Conservation (phyloP, 2,797 vertebrate genomes). For the Sylvia borin region DNA sequence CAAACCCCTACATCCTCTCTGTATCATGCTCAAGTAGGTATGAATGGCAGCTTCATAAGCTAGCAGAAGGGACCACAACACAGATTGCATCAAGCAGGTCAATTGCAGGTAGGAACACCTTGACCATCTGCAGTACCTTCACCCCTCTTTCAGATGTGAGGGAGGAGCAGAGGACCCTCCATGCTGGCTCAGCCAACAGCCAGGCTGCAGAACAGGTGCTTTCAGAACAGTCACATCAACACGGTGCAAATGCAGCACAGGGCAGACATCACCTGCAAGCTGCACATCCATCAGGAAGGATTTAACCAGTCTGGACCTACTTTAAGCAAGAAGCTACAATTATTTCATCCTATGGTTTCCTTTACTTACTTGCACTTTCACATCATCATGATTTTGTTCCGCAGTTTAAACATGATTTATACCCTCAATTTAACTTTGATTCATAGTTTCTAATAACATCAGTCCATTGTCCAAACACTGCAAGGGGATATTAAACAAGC, state of each 20-base stretch:
- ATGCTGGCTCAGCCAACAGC: fast-evolving
- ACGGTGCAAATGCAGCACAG: background rate
- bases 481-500: constrained; percentile 25
- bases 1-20: background rate
- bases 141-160: background rate
- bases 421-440: constrained; percentile 49
- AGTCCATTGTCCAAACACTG: constrained; percentile 32
- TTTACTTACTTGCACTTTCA: background rate
- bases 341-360: background rate
- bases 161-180: background rate
- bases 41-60: background rate
- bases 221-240: background rate
- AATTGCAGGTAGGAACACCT: background rate
- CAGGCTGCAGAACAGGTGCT: background rate
- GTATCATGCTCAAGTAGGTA: background rate
- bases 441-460: constrained; percentile 46
- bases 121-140: background rate
- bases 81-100: background rate
- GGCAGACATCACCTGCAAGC: background rate
- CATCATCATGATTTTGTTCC: constrained; percentile 17
- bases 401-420: constrained; percentile 33
- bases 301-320: background rate
- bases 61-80: background rate
- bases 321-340: background rate
- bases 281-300: background rate